Evolutionary conservation across 1,140 invertebrate species (phyloP).

Genomic region (Apis mellifera): DNA sequence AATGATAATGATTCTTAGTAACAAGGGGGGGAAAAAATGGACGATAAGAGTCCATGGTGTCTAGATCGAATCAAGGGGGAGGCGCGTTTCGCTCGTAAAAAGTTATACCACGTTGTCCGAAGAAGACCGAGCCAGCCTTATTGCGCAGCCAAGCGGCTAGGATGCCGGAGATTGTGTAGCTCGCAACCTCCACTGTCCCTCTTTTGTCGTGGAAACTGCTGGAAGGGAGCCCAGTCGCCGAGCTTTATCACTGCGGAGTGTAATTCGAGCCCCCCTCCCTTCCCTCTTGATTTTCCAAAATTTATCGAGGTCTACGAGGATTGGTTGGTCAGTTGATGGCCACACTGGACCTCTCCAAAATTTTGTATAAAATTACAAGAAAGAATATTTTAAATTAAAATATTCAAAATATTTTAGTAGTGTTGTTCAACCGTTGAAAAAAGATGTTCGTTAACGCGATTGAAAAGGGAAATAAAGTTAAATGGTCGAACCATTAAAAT

Average conservation of each 20-base stretch:
- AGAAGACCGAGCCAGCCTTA: slow-evolving; percentile 25
- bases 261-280: background rate
- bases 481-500: too few relatives aligned
- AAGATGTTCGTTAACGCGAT: too few relatives aligned
- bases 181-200: background rate
- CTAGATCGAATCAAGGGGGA: background rate
- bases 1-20: background rate
- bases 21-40: background rate
- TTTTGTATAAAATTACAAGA: too few relatives aligned
- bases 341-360: too few relatives aligned
- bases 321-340: too few relatives aligned
- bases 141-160: slow-evolving; percentile 32
- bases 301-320: background rate
- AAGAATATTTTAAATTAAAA: too few relatives aligned
- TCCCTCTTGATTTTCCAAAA: background rate
- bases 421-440: too few relatives aligned
- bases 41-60: background rate
- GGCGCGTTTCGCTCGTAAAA: slow-evolving; percentile 30
- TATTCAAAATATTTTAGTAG: too few relatives aligned
- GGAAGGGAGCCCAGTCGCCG: slow-evolving; percentile 32
- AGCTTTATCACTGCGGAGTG: slow-evolving; percentile 18
- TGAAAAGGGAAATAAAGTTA: too few relatives aligned
- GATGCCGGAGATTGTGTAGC: slow-evolving; percentile 28
- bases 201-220: slow-evolving; percentile 34
- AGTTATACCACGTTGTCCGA: slow-evolving; percentile 15